Percentiles rank a stretch among this genome's conserved stretches.
These are phyloP conservation scores for Tyrannus savana DNA, from an alignment of 2,113 vertebrate genomes.

Conservation along the genomic window DNA sequence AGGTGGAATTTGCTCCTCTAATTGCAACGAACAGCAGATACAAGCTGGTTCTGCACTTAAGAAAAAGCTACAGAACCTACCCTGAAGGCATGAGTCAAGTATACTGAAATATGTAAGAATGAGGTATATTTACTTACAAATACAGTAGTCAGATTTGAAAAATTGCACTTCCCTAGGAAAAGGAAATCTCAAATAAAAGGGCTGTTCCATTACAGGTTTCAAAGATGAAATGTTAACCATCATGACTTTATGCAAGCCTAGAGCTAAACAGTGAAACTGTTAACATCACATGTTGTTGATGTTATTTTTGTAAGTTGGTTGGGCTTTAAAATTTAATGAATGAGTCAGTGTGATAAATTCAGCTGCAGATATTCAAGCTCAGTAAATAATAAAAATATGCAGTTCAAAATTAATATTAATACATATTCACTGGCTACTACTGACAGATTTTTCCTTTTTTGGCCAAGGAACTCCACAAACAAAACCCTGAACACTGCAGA, in stretches of 20 bases:
- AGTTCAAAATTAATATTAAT: neutral
- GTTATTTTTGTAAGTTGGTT: conserved; percentile 21
- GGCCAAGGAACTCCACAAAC: neutral
- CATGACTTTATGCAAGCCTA: neutral
- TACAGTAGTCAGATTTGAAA: neutral
- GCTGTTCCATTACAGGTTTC: neutral
- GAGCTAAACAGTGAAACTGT: conserved; percentile 1
- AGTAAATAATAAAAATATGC: neutral
- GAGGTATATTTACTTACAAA: neutral
- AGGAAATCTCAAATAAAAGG: neutral
- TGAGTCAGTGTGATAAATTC: conserved; percentile 35
- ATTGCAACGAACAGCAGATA: neutral
- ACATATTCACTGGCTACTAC: neutral
- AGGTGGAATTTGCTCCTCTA: neutral
- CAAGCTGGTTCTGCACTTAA: neutral
- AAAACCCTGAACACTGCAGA: neutral
- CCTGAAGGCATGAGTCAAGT: neutral
- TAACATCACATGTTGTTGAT: neutral
- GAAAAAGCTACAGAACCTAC: neutral
- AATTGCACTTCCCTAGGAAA: neutral
- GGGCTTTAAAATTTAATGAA: conserved; percentile 29
- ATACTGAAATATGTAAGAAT: neutral
- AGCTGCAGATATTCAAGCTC: neutral
- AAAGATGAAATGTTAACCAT: neutral
- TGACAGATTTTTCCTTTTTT: neutral